Evolutionary conservation across 2,888 invertebrate genomes (phyloP), one percentile per base, ranked within the genome.

Genomic region (Teleiodes luculella): DNA sequence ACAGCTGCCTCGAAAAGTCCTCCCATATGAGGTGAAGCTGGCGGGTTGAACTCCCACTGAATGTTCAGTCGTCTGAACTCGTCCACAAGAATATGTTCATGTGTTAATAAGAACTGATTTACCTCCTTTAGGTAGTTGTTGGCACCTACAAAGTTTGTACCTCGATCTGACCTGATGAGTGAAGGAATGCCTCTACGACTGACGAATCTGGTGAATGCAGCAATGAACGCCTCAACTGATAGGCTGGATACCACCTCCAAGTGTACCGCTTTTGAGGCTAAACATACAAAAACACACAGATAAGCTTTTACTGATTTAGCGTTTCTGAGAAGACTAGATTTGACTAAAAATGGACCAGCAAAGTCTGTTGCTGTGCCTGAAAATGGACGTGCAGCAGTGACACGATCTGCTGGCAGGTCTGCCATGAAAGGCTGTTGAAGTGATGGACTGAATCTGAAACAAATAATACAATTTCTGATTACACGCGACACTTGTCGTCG

Each of bases 71-170:
- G 30, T 2, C 14, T 46, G 6, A 46, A 46, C 18, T 46, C 31
- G 10, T 46, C 2, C 30, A n/a, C n/a, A 3, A 46, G n/a, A 43
- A 43, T 20, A 51, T n/a, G 10, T 5, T 35, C 28, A 10, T 53
- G 14, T n/a, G 30, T n/a, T 7, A 20, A 16, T 3, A 46, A 20
- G 20, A 43, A 43, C 24, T 54, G n/a, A 18, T 52, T 36, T 18
- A 53, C 30, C 3, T 55, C 54, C 6, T 10, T 13, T n/a, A 46
- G 11, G 31, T 46, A 30, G 8, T 47, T 47, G 16, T 50, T n/a
- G 2, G 58, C 47, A 8, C 60, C 62, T 14, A 52, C 30, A 51
- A 37, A 62, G 16, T 59, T 62, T 8, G 52, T 57, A 7, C 62
- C 59, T 20, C 53, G 43, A 46, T 61, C 61, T 4, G 57, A 57